Conservation (phyloP, 2,888 invertebrate genomes). For the Parascotia fuliginaria region DNA sequence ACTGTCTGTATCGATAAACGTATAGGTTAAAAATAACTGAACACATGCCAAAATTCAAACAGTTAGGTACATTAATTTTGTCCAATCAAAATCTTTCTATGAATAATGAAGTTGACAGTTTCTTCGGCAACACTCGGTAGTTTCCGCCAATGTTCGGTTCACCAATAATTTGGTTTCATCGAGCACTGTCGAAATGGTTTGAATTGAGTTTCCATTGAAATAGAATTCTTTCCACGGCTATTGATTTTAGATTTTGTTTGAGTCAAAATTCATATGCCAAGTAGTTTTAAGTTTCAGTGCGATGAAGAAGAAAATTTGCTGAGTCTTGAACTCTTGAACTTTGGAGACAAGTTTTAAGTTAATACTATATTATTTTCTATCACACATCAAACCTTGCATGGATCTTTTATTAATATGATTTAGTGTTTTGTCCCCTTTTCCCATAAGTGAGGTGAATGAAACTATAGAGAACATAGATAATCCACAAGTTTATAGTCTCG, state of each 20-base stretch:
- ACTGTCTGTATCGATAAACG: too few relatives aligned
- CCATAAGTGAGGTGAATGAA: not conserved
- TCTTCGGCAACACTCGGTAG: conserved; percentile 14
- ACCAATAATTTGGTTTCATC: conserved; percentile 48
- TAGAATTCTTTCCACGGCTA: conserved; percentile 50
- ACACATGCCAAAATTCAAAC: not conserved
- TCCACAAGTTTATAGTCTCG: not conserved
- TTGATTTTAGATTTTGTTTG: conserved; percentile 44
- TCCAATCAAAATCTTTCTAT: conserved; percentile 9
- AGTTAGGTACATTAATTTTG: not conserved
- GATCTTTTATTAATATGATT: too few relatives aligned
- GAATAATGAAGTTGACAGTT: conserved; percentile 23
- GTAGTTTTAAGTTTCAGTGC: conserved; percentile 24
- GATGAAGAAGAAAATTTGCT: not conserved
- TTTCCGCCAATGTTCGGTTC: conserved; percentile 39
- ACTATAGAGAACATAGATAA: not conserved
- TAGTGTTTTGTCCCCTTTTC: too few relatives aligned
- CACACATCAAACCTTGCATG: too few relatives aligned
- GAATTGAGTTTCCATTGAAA: conserved; percentile 54
- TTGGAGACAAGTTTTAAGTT: too few relatives aligned
- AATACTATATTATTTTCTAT: too few relatives aligned
- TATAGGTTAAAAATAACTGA: conserved; percentile 2
- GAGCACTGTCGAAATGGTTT: conserved; percentile 41
- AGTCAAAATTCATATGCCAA: conserved; percentile 46
- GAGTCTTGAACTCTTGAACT: too few relatives aligned